These are phyloP conservation scores for Augochlorella aurata DNA, from an alignment of 2,888 invertebrate genomes.

Conservation along the genomic window DNA sequence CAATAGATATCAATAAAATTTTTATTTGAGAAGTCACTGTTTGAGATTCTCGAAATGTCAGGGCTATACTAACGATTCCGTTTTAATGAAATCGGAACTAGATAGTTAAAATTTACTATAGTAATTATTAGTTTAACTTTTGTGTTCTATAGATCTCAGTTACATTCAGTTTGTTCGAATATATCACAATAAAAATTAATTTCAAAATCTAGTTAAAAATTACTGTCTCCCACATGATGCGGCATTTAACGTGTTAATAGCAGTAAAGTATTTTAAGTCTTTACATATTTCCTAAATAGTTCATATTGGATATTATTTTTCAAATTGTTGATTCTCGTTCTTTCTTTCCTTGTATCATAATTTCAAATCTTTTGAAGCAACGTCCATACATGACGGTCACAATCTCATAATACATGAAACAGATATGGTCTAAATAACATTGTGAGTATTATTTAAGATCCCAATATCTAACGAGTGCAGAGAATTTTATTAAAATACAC, in stretches of 20 bases:
- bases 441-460: neutral
- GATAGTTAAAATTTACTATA: too few species aligned
- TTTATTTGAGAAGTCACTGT: neutral
- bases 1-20: neutral
- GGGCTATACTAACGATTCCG: neutral
- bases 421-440: neutral
- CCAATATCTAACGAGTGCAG: too few species aligned
- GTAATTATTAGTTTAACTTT: too few species aligned
- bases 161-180: too few species aligned
- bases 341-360: neutral
- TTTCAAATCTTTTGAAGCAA: neutral
- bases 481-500: neutral
- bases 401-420: neutral
- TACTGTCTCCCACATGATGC: too few species aligned
- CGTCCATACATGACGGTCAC: neutral
- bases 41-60: neutral
- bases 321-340: neutral
- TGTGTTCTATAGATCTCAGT: too few species aligned
- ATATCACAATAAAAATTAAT: too few species aligned
- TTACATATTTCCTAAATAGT: neutral
- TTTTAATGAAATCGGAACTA: too few species aligned
- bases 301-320: neutral
- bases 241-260: too few species aligned
- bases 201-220: too few species aligned
- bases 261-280: neutral